These are phyloP conservation scores for Neoarius graeffei DNA, from an alignment of 2,113 vertebrate species.

Conservation along the genomic window DNA sequence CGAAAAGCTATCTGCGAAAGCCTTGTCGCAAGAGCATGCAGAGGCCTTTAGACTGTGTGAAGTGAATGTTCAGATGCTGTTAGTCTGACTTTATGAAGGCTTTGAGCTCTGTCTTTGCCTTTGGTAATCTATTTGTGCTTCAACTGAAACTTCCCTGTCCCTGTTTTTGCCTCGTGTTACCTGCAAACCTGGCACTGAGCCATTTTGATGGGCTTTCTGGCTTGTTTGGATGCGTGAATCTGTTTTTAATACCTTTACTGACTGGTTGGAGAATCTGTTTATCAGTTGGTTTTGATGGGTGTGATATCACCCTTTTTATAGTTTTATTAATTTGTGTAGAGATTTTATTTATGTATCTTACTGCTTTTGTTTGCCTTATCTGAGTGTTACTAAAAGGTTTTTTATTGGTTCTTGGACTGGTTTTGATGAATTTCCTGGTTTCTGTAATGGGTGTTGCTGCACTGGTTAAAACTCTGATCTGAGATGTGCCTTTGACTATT, in stretches of 20 bases:
- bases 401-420: too few relatives aligned
- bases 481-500: neutral
- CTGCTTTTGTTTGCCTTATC: too few relatives aligned
- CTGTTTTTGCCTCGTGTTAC: too few relatives aligned
- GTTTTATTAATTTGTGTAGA: neutral
- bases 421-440: neutral
- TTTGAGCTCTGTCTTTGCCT: too few relatives aligned
- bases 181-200: neutral
- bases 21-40: too few relatives aligned
- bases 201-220: neutral
- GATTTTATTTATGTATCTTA: neutral
- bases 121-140: too few relatives aligned
- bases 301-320: neutral
- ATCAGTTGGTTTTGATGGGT: neutral
- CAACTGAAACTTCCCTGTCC: too few relatives aligned
- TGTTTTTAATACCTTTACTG: neutral
- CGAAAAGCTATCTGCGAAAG: too few relatives aligned
- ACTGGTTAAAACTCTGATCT: neutral
- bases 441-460: neutral
- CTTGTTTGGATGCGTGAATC: neutral
- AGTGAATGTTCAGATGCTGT: too few relatives aligned
- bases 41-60: too few relatives aligned
- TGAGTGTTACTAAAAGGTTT: too few relatives aligned
- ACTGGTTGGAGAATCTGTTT: neutral
- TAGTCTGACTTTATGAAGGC: too few relatives aligned